Percentiles rank a stretch among this genome's conserved stretches.
Evolutionary conservation across 2,113 vertebrate species (phyloP).

Genomic region (Ciconia maguari): DNA sequence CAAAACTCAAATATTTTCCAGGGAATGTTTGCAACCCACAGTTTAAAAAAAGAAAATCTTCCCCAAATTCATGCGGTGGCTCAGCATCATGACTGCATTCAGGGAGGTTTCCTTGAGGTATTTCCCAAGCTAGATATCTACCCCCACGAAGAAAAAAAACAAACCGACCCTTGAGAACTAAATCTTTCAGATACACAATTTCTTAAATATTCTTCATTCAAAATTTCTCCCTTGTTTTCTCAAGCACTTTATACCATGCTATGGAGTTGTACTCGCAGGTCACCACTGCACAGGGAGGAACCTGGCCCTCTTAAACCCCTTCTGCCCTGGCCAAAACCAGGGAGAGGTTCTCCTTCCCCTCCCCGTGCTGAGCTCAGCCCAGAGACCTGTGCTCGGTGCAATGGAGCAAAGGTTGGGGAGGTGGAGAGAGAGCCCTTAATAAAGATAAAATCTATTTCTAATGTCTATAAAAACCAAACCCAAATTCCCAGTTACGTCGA

Average conservation of each 20-base stretch:
- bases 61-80: background rate
- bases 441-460: conserved; percentile 74
- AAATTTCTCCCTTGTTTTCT: background rate
- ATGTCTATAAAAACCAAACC: conserved; percentile 70
- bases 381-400: background rate
- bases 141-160: background rate
- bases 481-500: conserved; percentile 66
- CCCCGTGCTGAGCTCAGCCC: background rate
- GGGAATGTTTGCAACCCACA: background rate
- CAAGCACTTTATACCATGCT: background rate
- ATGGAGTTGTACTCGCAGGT: background rate
- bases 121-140: background rate
- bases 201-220: background rate
- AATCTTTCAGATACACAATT: background rate
- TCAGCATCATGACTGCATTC: background rate
- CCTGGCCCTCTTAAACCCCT: background rate
- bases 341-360: background rate
- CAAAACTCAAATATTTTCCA: conserved; percentile 47
- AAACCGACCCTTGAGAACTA: background rate
- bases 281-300: background rate
- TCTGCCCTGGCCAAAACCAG: background rate
- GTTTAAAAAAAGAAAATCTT: conserved; percentile 23
- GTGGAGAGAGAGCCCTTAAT: conserved; percentile 30
- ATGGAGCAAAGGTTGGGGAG: conserved; percentile 39
- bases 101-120: background rate